phyloP scores from a whole-genome alignment of 2,797 vertebrate genomes.

The Pelobates cultripes region DNA sequence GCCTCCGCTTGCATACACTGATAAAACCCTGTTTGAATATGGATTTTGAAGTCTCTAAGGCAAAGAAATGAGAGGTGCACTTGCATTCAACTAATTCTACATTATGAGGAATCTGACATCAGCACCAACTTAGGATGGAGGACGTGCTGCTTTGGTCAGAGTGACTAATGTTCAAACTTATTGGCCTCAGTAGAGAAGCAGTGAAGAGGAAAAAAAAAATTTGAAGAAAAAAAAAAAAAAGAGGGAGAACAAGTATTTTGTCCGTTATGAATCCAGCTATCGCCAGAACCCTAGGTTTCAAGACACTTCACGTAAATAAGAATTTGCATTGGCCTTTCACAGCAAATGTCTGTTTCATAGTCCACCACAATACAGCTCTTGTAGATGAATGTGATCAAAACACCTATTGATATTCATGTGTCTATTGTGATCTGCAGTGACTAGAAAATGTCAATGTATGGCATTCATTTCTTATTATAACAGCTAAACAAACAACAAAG shows the following conservation, averaged over 20 bases:
- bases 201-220: constrained; percentile 1
- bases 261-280: neutral
- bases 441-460: neutral
- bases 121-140: constrained; percentile 12
- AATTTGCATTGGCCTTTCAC: constrained; percentile 11
- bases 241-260: neutral
- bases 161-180: constrained; percentile 6
- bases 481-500: neutral
- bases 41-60: constrained; percentile 99
- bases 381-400: neutral
- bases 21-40: constrained; percentile 98
- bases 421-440: neutral
- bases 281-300: constrained; percentile 11
- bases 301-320: constrained; percentile 1
- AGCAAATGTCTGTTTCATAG: constrained; percentile 4
- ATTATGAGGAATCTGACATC: constrained; percentile 52
- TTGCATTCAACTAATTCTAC: constrained; percentile 89
- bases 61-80: constrained; percentile 96
- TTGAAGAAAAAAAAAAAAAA: neutral
- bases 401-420: neutral
- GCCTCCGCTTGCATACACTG: constrained; percentile 94
- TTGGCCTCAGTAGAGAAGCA: constrained; percentile 1
- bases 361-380: neutral
- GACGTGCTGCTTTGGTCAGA: constrained; percentile 35
- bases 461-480: neutral